These are phyloP conservation scores for Labeo calbasu DNA, from an alignment of 2,797 vertebrate genomes.

Conservation along the genomic window DNA sequence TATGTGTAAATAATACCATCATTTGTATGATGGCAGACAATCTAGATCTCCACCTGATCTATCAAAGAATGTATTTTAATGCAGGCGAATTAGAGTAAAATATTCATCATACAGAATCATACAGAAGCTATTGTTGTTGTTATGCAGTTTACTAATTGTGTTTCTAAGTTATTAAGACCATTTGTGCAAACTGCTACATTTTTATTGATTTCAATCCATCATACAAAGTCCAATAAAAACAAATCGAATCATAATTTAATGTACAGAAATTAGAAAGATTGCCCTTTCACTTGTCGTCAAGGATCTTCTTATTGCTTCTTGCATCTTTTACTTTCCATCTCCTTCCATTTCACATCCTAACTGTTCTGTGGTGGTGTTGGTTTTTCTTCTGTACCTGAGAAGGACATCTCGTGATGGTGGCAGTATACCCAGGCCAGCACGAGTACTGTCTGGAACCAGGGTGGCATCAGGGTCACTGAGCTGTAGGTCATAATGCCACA, in stretches of 20 bases:
- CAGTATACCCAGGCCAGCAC: slow-evolving; percentile 65
- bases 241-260: neutral
- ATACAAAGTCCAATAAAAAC: neutral
- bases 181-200: neutral
- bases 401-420: slow-evolving; percentile 63
- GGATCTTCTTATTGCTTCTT: neutral
- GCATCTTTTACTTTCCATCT: neutral
- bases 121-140: neutral
- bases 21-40: neutral
- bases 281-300: neutral
- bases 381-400: slow-evolving; percentile 58
- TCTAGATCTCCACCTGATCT: neutral
- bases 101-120: neutral
- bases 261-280: neutral
- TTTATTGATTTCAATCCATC: neutral
- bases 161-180: neutral
- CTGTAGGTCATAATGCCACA: slow-evolving; percentile 65
- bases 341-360: neutral
- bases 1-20: neutral
- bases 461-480: slow-evolving; percentile 34
- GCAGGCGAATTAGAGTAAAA: neutral
- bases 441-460: slow-evolving; percentile 55
- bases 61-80: neutral
- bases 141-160: neutral
- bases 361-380: neutral